These are phyloP conservation scores for Mycetomoellerius zeteki DNA, from an alignment of 1,140 invertebrate genomes.

Conservation along the genomic window DNA sequence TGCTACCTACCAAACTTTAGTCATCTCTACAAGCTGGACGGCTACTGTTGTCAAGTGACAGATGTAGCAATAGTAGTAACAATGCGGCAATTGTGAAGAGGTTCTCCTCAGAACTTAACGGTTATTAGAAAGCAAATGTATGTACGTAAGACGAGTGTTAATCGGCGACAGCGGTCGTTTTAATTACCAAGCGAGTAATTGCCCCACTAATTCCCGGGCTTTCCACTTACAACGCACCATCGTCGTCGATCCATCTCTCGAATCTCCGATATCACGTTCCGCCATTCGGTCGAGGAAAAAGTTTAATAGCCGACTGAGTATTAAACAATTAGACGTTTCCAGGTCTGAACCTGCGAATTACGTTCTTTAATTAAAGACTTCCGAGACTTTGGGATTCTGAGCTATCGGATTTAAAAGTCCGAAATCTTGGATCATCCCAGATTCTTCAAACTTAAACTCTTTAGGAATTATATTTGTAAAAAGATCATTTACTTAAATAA, in stretches of 20 bases:
- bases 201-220: conserved; percentile 58
- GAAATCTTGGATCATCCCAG: conserved; percentile 40
- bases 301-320: conserved; percentile 56
- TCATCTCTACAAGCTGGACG: neutral
- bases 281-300: conserved; percentile 42
- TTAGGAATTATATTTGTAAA: conserved; percentile 18
- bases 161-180: conserved; percentile 55
- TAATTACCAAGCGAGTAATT: conserved; percentile 64
- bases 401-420: neutral
- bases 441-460: conserved; percentile 46
- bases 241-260: conserved; percentile 49
- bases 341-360: conserved; percentile 31
- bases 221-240: conserved; percentile 58
- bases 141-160: conserved; percentile 42
- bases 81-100: neutral
- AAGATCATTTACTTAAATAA: too few species aligned
- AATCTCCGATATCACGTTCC: conserved; percentile 55
- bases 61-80: neutral
- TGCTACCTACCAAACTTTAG: neutral
- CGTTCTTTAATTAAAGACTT: conserved; percentile 61
- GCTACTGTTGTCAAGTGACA: neutral
- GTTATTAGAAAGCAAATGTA: conserved; percentile 36
- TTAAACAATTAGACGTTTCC: conserved; percentile 56
- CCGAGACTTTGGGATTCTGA: neutral
- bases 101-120: conserved; percentile 39